phyloP scores from a whole-genome alignment of 2,888 invertebrate species.

The Biston betularia region DNA sequence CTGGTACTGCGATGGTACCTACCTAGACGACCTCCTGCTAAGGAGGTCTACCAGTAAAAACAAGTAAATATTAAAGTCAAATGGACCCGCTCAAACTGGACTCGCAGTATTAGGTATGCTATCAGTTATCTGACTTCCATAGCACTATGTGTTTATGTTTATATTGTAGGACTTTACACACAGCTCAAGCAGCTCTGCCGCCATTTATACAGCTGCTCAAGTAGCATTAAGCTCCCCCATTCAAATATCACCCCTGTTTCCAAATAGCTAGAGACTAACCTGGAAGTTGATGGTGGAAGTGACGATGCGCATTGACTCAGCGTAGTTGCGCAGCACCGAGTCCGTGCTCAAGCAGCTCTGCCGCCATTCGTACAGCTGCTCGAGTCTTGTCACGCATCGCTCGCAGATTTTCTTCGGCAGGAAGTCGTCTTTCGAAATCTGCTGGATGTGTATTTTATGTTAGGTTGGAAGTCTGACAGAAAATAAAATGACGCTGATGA shows the following conservation, averaged over 20 bases:
- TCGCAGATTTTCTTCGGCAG: slow-evolving; percentile 91
- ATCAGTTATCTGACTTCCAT: too few species aligned
- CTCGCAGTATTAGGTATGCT: too few species aligned
- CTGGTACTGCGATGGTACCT: too few species aligned
- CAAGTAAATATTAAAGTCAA: too few species aligned
- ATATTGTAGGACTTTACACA: too few species aligned
- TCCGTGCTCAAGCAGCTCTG: slow-evolving; percentile 89
- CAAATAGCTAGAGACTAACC: slow-evolving; percentile 66
- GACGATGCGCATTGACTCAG: slow-evolving; percentile 89
- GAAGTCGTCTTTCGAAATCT: slow-evolving; percentile 91
- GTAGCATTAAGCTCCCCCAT: slow-evolving; percentile 82
- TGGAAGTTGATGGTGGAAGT: slow-evolving; percentile 89
- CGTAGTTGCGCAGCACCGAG: slow-evolving; percentile 88
- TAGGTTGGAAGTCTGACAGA: slow-evolving; percentile 6
- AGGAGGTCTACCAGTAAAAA: too few species aligned
- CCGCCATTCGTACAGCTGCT: slow-evolving; percentile 90
- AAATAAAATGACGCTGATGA: neutral
- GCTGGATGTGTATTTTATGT: slow-evolving; percentile 57
- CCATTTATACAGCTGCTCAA: slow-evolving; percentile 89
- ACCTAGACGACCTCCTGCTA: too few species aligned
- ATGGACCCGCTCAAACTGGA: too few species aligned
- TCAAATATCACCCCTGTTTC: neutral
- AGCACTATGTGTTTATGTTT: too few species aligned
- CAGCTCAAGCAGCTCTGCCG: slow-evolving; percentile 88
- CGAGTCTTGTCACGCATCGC: slow-evolving; percentile 88